Conservation (phyloP, 1,140 invertebrate genomes). For the Drosophila melanica region DNA sequence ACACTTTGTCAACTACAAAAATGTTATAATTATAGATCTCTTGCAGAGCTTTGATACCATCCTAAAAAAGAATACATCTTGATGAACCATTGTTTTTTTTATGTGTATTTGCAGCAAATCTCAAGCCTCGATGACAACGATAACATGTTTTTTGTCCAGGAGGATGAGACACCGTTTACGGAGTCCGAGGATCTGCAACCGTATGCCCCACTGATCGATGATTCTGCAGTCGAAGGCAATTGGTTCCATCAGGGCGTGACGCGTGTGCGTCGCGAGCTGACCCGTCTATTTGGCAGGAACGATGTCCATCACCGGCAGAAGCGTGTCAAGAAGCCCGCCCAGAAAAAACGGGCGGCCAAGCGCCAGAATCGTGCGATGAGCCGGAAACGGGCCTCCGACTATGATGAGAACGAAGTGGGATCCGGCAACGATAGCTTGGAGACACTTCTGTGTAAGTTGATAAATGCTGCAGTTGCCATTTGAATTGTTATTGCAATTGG, state of each 20-base stretch:
- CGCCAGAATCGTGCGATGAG: slow-evolving; percentile 15
- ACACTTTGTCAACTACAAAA: too few species aligned
- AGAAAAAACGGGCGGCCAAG: slow-evolving; percentile 19
- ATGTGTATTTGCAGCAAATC: slow-evolving; percentile 55
- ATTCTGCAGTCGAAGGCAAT: slow-evolving; percentile 27
- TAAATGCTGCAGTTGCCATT: background rate
- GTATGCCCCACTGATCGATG: slow-evolving; percentile 34
- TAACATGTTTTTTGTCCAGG: slow-evolving; percentile 46
- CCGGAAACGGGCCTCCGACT: slow-evolving; percentile 40
- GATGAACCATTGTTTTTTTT: background rate
- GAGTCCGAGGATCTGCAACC: slow-evolving; percentile 10
- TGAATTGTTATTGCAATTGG: background rate
- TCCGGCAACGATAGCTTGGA: slow-evolving; percentile 41
- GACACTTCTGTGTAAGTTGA: slow-evolving; percentile 42
- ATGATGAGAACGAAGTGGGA: slow-evolving; percentile 53
- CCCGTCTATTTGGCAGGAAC: slow-evolving; percentile 57
- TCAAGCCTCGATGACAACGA: slow-evolving; percentile 52
- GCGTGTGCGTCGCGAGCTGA: slow-evolving; percentile 72
- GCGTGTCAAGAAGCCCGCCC: slow-evolving; percentile 10
- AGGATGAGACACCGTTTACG: slow-evolving; percentile 4
- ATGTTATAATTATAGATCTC: too few species aligned
- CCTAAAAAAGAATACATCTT: background rate
- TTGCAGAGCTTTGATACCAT: too few species aligned
- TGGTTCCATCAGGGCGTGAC: slow-evolving; percentile 63
- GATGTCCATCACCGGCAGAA: slow-evolving; percentile 27